Evolutionary conservation across 2,888 invertebrate species (phyloP).

Genomic region (Drosophila putrida): DNA sequence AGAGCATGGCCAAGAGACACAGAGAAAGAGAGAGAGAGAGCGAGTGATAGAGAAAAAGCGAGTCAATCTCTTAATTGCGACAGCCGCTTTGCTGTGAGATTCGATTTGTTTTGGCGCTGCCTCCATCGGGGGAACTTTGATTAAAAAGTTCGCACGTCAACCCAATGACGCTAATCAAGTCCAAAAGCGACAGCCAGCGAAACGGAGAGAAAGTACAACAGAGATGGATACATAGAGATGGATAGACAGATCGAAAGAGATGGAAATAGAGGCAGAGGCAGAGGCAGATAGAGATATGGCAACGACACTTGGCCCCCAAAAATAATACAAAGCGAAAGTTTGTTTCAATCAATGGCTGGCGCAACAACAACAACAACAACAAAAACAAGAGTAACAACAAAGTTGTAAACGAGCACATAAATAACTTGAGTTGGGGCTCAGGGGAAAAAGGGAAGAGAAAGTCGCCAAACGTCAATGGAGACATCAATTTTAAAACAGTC

Average conservation of each 20-base stretch:
- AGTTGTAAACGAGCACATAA: constrained; percentile 78
- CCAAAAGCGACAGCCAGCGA: constrained; percentile 11
- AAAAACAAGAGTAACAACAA: constrained; percentile 34
- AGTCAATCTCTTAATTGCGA: constrained; percentile 63
- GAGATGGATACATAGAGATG: not conserved
- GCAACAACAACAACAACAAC: constrained; percentile 24
- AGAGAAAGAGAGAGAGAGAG: not conserved
- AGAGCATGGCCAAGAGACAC: not conserved
- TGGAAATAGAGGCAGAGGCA: not conserved
- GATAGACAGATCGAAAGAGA: not conserved
- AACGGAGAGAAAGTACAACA: not conserved
- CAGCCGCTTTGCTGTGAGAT: constrained; percentile 28
- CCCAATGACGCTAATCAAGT: constrained; percentile 66
- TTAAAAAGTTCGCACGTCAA: constrained; percentile 75
- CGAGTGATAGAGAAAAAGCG: not conserved
- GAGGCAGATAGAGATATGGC: constrained; percentile 26
- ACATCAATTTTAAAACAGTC: constrained; percentile 74
- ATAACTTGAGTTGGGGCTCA: constrained; percentile 62
- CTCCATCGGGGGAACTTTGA: constrained; percentile 56
- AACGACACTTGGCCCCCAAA: constrained; percentile 37
- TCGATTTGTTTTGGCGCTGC: constrained; percentile 18
- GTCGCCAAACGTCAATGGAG: constrained; percentile 75
- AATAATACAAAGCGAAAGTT: constrained; percentile 65
- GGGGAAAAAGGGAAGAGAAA: constrained; percentile 26
- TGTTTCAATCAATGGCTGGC: constrained; percentile 74